Percentiles rank a stretch among this genome's conserved stretches.
These are phyloP conservation scores for Chrysopilus asiliformis DNA, from an alignment of 2,888 invertebrate genomes.

Conservation along the genomic window DNA sequence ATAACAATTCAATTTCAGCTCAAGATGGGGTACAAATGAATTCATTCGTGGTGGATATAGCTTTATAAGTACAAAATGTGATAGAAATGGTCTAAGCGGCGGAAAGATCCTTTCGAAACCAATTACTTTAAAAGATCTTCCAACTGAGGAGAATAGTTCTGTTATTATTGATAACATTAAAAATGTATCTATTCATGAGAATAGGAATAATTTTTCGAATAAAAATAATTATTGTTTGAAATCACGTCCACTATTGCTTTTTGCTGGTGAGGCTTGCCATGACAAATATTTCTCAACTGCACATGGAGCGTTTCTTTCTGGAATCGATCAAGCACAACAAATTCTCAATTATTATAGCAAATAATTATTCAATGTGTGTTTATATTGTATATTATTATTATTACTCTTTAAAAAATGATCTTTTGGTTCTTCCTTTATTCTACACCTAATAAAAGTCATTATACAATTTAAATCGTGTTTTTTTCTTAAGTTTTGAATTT, in stretches of 20 bases:
- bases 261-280: constrained; percentile 53
- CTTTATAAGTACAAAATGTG: constrained; percentile 41
- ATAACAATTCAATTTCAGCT: too few relatives aligned
- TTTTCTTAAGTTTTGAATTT: too few relatives aligned
- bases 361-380: too few relatives aligned
- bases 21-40: constrained; percentile 43
- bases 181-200: constrained; percentile 2
- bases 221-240: not conserved
- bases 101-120: constrained; percentile 35
- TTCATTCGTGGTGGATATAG: constrained; percentile 46
- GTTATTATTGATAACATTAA: not conserved
- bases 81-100: constrained; percentile 23
- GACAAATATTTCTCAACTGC: constrained; percentile 47
- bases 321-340: constrained; percentile 34
- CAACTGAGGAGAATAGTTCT: not conserved
- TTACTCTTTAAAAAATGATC: too few relatives aligned
- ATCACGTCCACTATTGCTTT: constrained; percentile 37
- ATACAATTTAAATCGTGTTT: too few relatives aligned
- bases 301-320: constrained; percentile 52
- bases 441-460: too few relatives aligned
- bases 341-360: constrained; percentile 7
- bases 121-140: constrained; percentile 20
- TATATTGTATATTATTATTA: too few relatives aligned
- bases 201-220: not conserved
- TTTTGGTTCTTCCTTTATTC: too few relatives aligned